Conservation (phyloP, 2,113 vertebrate species). For the Seriola quinqueradiata region DNA sequence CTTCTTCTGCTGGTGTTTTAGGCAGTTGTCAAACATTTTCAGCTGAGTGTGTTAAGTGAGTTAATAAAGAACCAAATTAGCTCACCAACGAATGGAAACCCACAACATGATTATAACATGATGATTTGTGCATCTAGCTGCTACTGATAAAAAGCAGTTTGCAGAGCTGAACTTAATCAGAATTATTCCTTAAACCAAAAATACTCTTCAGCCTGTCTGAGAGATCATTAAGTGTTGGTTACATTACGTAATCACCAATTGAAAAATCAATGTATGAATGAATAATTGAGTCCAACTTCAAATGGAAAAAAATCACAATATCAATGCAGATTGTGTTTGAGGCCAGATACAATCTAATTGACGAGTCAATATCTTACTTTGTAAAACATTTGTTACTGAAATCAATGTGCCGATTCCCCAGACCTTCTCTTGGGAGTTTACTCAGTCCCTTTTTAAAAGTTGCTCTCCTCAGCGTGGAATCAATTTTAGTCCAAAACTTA, state of each 20-base stretch:
- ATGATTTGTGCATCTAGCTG: background rate
- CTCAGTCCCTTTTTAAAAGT: background rate
- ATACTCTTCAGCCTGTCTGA: too few relatives aligned
- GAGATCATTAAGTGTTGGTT: too few relatives aligned
- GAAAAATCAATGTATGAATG: background rate
- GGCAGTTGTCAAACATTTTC: background rate
- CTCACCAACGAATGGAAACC: background rate
- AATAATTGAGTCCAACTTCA: background rate
- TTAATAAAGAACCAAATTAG: background rate
- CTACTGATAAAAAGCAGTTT: too few relatives aligned
- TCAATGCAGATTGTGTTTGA: background rate
- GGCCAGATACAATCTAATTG: background rate
- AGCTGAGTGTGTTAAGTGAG: background rate
- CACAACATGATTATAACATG: background rate
- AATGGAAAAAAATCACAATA: background rate
- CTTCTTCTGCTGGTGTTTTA: background rate
- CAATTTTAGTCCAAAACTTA: background rate
- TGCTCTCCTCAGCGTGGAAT: background rate
- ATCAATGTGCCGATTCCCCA: background rate
- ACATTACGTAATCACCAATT: background rate
- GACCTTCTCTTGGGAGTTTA: too few relatives aligned
- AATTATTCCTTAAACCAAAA: too few relatives aligned
- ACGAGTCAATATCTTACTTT: background rate
- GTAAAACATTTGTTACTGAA: background rate
- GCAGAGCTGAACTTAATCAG: too few relatives aligned